A percentile compares a stretch with the other conserved stretches of the same genome.
These are phyloP conservation scores for Chrysolina oricalcia DNA, from an alignment of 2,888 invertebrate genomes.

Conservation along the genomic window DNA sequence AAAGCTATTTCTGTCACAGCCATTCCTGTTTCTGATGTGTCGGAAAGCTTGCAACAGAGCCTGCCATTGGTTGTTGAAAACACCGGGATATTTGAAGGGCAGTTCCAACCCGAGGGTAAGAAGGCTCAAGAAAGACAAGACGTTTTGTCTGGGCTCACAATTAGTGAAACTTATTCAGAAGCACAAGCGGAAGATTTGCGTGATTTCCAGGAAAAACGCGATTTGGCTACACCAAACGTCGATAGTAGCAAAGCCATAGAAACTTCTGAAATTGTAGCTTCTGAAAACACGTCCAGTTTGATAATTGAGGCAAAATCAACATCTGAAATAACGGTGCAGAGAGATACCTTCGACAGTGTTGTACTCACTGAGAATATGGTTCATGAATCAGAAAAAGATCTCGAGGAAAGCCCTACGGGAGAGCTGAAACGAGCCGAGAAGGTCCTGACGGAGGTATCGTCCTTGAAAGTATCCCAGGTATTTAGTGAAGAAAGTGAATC, in stretches of 20 bases:
- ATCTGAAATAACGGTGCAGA: slow-evolving; percentile 66
- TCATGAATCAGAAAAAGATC: slow-evolving; percentile 72
- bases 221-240: slow-evolving; percentile 65
- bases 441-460: slow-evolving; percentile 69
- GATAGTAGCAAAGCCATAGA: slow-evolving; percentile 67
- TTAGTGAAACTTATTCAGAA: slow-evolving; percentile 72
- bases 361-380: slow-evolving; percentile 69
- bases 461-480: slow-evolving; percentile 67
- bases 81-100: slow-evolving; percentile 63
- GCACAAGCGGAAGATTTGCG: slow-evolving; percentile 66
- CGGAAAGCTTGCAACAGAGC: slow-evolving; percentile 57
- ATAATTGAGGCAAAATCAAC: slow-evolving; percentile 40
- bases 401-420: slow-evolving; percentile 61
- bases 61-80: slow-evolving; percentile 57
- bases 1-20: slow-evolving; percentile 54
- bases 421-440: slow-evolving; percentile 68
- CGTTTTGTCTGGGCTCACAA: slow-evolving; percentile 75
- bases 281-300: slow-evolving; percentile 57
- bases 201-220: slow-evolving; percentile 69
- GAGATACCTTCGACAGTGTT: slow-evolving; percentile 70
- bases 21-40: slow-evolving; percentile 51
- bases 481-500: slow-evolving; percentile 62
- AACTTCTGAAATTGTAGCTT: slow-evolving; percentile 63
- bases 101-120: slow-evolving; percentile 73
- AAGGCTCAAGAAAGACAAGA: slow-evolving; percentile 73